phyloP scores from a whole-genome alignment of 2,797 vertebrate species.

The Clarias pachynema region DNA sequence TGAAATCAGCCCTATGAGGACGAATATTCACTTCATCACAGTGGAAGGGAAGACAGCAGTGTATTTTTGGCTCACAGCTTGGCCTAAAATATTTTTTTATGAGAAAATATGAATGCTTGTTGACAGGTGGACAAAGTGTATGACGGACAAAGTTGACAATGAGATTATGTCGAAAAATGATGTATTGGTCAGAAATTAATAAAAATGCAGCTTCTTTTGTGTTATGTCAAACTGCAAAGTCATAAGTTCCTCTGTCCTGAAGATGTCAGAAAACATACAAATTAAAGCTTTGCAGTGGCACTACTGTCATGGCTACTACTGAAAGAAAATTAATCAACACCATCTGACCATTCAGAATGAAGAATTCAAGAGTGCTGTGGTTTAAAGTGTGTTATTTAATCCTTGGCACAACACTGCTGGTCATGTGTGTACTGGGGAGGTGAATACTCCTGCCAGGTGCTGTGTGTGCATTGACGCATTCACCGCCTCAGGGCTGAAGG shows the following conservation, averaged over 20 bases:
- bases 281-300: not conserved
- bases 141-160: no score
- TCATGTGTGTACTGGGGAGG: not conserved
- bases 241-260: not conserved
- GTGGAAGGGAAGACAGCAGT: no score
- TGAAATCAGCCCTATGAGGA: no score
- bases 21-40: no score
- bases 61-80: no score
- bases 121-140: no score
- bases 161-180: no score
- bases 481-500: slow-evolving; percentile 14
- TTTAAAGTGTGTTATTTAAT: not conserved
- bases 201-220: not conserved
- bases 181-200: not conserved
- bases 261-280: not conserved
- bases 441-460: slow-evolving; percentile 8
- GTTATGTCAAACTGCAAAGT: not conserved
- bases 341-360: not conserved
- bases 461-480: not conserved
- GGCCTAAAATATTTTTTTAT: no score
- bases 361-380: not conserved
- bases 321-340: not conserved
- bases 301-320: not conserved
- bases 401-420: not conserved
- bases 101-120: no score